These are phyloP conservation scores for Drosophila lutescens DNA, from an alignment of 2,888 invertebrate species.

Conservation along the genomic window DNA sequence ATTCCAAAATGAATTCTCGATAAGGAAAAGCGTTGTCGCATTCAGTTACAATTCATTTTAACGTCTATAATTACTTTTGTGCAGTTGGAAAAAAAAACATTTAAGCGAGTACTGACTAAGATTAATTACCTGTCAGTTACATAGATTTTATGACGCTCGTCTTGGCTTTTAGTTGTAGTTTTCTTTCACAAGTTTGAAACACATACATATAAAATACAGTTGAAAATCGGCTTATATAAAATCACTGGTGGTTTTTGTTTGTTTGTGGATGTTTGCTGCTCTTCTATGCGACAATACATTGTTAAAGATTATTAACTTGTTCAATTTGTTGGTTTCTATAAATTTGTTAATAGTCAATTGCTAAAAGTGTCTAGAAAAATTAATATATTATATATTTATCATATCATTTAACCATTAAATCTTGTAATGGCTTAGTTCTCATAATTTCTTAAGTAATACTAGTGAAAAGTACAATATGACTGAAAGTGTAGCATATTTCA, in stretches of 20 bases:
- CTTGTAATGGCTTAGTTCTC: slow-evolving; percentile 36
- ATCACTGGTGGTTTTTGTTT: slow-evolving; percentile 75
- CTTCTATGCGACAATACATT: slow-evolving; percentile 35
- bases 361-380: slow-evolving; percentile 70
- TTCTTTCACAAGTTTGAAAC: slow-evolving; percentile 32
- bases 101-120: slow-evolving; percentile 17
- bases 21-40: slow-evolving; percentile 31
- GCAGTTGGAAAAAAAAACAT: slow-evolving; percentile 11
- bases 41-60: slow-evolving; percentile 8
- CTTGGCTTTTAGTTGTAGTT: slow-evolving; percentile 33
- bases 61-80: slow-evolving; percentile 38
- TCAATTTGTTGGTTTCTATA: slow-evolving; percentile 55
- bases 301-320: slow-evolving; percentile 40
- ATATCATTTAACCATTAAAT: slow-evolving; percentile 24
- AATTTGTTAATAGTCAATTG: slow-evolving; percentile 62
- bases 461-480: slow-evolving; percentile 60
- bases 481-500: slow-evolving; percentile 43
- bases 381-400: slow-evolving; percentile 49
- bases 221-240: slow-evolving; percentile 72
- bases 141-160: slow-evolving; percentile 31
- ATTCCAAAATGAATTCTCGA: slow-evolving; percentile 24
- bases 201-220: slow-evolving; percentile 51
- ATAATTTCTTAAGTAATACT: slow-evolving; percentile 59
- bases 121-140: slow-evolving; percentile 34
- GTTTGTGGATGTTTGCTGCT: slow-evolving; percentile 40